A percentile compares a stretch with the other conserved stretches of the same genome.
Evolutionary conservation across 2,113 vertebrate species (phyloP).

Genomic region (human (Homo sapiens)): GRCh38 chr1:2863501-2864000

Average conservation of each 20-base stretch:
- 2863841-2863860: neutral
- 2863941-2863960: neutral
- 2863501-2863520: fast-evolving
- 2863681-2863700: fast-evolving
- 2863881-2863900: neutral
- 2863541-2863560: fast-evolving
- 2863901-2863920: neutral
- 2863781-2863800: fast-evolving
- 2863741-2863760: neutral
- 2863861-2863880: neutral
- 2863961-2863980: neutral
- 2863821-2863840: neutral
- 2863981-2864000: neutral
- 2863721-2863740: fast-evolving
- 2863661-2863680: fast-evolving
- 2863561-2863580: fast-evolving
- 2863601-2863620: neutral
- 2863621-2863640: fast-evolving
- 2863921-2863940: neutral
- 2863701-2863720: too few species aligned
- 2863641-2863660: fast-evolving
- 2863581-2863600: neutral
- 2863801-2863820: neutral
- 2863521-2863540: fast-evolving
- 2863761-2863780: fast-evolving